Conservation (phyloP, 2,888 invertebrate species). For the Argynnis bischoffii region DNA sequence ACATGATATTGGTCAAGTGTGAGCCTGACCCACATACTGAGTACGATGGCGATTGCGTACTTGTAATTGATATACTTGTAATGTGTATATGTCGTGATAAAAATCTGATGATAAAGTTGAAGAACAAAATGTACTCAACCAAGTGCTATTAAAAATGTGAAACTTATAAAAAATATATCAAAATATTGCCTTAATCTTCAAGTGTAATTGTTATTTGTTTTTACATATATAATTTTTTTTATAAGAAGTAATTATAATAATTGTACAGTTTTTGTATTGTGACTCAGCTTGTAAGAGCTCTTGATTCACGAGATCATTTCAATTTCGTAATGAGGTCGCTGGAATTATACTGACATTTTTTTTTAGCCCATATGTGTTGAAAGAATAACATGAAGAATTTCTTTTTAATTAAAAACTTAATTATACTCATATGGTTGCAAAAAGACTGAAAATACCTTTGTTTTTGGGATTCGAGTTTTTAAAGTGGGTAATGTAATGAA, state of each 20-base stretch:
- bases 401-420: slow-evolving; percentile 11
- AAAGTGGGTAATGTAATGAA: slow-evolving; percentile 23
- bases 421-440: slow-evolving; percentile 7
- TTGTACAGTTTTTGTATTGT: slow-evolving; percentile 1
- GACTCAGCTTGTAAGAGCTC: slow-evolving; percentile 5
- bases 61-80: no score
- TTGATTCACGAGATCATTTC: slow-evolving; percentile 15
- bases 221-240: neutral
- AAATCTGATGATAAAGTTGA: neutral
- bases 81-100: neutral
- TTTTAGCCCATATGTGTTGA: neutral
- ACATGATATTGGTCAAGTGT: no score
- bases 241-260: slow-evolving; percentile 5
- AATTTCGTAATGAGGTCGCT: slow-evolving; percentile 21
- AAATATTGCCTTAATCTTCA: neutral
- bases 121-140: neutral
- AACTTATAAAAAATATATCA: no score
- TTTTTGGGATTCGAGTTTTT: neutral
- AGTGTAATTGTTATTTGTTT: neutral
- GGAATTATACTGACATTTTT: slow-evolving; percentile 20
- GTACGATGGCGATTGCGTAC: no score
- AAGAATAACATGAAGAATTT: neutral
- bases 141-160: no score
- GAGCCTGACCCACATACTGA: no score
- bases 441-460: neutral